A percentile compares a stretch with the other conserved stretches of the same genome.
Conservation (phyloP, 1,140 invertebrate genomes). For the Armadillidium nasatum region DNA sequence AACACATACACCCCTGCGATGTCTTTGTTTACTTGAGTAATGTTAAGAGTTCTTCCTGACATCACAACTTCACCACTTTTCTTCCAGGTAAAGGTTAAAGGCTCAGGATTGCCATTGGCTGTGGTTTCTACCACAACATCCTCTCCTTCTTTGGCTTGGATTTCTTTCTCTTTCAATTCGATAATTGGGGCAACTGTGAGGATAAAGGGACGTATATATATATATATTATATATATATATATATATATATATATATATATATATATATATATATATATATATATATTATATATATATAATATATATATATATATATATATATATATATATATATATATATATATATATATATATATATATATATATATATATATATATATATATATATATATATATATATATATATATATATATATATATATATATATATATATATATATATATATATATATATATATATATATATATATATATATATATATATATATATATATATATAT, state of each 20-base stretch:
- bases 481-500: no score
- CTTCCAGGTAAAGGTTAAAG: constrained; percentile 79
- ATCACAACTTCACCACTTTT: constrained; percentile 72
- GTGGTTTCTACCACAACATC: constrained; percentile 69
- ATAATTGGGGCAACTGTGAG: neutral
- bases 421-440: no score
- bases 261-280: neutral
- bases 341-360: no score
- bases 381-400: no score
- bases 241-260: neutral
- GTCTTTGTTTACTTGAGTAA: constrained; percentile 62
- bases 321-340: no score
- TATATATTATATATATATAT: neutral
- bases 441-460: no score
- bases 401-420: no score
- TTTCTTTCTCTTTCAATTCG: constrained; percentile 46
- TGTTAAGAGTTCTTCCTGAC: constrained; percentile 73
- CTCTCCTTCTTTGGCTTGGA: constrained; percentile 75
- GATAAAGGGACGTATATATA: neutral
- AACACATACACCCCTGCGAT: constrained; percentile 67
- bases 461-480: no score
- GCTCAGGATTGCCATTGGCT: constrained; percentile 76
- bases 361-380: no score
- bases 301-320: no score
- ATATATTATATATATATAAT: neutral